Percentiles rank a stretch among this genome's conserved stretches.
Conservation (phyloP, 2,888 invertebrate species). For the Liodrosophila aerea region DNA sequence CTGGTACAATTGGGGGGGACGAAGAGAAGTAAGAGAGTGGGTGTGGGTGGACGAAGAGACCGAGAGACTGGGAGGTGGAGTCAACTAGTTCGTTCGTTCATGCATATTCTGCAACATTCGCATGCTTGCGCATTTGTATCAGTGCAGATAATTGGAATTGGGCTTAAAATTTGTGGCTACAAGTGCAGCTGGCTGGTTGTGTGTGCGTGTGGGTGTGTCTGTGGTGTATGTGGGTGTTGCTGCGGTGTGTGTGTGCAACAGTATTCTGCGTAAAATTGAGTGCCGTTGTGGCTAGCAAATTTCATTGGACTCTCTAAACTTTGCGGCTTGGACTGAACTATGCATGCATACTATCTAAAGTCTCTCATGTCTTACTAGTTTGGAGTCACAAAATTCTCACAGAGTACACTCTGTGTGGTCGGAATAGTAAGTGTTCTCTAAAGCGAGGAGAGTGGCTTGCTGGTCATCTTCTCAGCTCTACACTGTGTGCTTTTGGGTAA, state of each 20-base stretch:
- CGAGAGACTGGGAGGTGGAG: neutral
- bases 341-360: too few species aligned
- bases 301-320: constrained; percentile 74
- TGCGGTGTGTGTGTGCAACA: constrained; percentile 25
- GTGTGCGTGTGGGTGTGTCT: constrained; percentile 3
- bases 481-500: constrained; percentile 25
- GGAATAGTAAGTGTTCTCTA: constrained; percentile 39
- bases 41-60: too few species aligned
- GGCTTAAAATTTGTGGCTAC: constrained; percentile 75
- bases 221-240: constrained; percentile 10
- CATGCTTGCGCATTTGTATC: constrained; percentile 61
- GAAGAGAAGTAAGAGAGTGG: neutral
- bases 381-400: too few species aligned
- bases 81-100: constrained; percentile 37
- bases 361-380: constrained; percentile 12
- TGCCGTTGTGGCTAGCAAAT: constrained; percentile 67
- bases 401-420: constrained; percentile 39
- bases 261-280: constrained; percentile 63
- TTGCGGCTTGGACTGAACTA: constrained; percentile 52
- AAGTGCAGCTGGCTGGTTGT: constrained; percentile 28
- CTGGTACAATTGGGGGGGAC: neutral
- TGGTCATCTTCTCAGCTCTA: constrained; percentile 16
- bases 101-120: constrained; percentile 47
- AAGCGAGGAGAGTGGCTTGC: constrained; percentile 44
- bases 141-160: constrained; percentile 73